Percentiles rank a stretch among this genome's conserved stretches.
Conservation (phyloP, 2,888 invertebrate species). For the Pammene fasciana region DNA sequence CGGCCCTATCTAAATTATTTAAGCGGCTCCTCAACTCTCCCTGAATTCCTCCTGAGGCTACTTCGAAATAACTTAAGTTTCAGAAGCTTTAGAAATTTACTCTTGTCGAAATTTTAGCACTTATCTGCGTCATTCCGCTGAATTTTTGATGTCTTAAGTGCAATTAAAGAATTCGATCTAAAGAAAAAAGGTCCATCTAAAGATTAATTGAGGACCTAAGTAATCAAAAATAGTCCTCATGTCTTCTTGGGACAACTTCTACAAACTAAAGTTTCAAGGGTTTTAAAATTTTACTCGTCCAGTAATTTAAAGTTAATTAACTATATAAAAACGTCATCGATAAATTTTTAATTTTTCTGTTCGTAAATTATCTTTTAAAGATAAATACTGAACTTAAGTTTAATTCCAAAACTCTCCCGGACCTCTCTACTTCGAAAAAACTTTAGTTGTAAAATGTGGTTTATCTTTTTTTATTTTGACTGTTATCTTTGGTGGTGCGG, state of each 20-base stretch:
- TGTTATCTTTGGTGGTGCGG: too few relatives aligned
- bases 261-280: neutral
- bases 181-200: neutral
- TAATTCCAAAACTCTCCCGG: too few relatives aligned
- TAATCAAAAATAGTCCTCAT: neutral
- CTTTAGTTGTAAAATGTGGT: too few relatives aligned
- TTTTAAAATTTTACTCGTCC: neutral
- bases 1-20: constrained; percentile 31
- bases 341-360: too few relatives aligned
- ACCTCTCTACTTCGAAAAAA: too few relatives aligned
- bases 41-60: constrained; percentile 5
- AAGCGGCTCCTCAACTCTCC: constrained; percentile 21
- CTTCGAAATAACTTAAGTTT: constrained; percentile 28
- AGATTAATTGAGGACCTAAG: neutral
- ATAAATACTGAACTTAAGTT: too few relatives aligned
- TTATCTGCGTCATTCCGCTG: neutral
- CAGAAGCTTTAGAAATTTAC: constrained; percentile 9
- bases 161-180: too few relatives aligned
- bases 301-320: neutral
- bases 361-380: too few relatives aligned
- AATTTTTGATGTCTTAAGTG: neutral
- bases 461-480: too few relatives aligned
- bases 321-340: neutral
- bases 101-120: neutral
- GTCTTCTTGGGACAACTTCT: neutral